Conservation (phyloP, 2,113 vertebrate genomes). For the Chionodraco myersi region DNA sequence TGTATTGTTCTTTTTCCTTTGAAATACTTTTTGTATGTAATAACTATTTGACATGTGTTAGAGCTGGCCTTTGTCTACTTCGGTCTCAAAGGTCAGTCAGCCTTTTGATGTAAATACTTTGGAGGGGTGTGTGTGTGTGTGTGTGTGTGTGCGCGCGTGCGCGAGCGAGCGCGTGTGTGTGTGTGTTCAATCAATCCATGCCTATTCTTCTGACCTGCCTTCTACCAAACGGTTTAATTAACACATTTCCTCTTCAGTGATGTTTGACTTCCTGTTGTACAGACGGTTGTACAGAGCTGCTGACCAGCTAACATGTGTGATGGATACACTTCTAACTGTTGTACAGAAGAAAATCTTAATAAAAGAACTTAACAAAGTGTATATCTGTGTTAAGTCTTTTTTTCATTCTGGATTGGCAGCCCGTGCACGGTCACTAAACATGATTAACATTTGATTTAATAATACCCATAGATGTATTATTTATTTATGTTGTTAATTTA, state of each 20-base stretch:
- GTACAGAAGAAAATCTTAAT: conserved; percentile 73
- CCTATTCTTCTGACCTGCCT: conserved; percentile 42
- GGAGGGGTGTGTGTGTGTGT: neutral
- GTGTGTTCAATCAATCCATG: neutral
- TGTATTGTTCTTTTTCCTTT: conserved; percentile 20
- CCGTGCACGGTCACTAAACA: neutral
- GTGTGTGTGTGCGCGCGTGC: neutral
- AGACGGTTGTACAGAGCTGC: conserved; percentile 66
- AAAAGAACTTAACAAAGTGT: conserved; percentile 63
- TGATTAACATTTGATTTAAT: neutral
- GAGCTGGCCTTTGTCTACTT: conserved; percentile 32
- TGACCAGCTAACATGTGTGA: conserved; percentile 49
- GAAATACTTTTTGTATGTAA: conserved; percentile 51
- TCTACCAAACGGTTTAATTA: conserved; percentile 35
- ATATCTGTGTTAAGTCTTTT: neutral
- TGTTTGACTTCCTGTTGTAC: conserved; percentile 61
- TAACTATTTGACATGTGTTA: conserved; percentile 32
- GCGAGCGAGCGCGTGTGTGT: neutral
- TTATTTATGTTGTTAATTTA: neutral
- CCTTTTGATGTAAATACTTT: conserved; percentile 54
- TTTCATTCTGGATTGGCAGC: neutral
- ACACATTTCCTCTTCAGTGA: conserved; percentile 38
- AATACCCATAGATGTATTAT: neutral
- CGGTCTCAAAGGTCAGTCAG: conserved; percentile 29
- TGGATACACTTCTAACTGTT: conserved; percentile 50